phyloP scores from a whole-genome alignment of 1,140 invertebrate species.

The Pectinophora gossypiella region DNA sequence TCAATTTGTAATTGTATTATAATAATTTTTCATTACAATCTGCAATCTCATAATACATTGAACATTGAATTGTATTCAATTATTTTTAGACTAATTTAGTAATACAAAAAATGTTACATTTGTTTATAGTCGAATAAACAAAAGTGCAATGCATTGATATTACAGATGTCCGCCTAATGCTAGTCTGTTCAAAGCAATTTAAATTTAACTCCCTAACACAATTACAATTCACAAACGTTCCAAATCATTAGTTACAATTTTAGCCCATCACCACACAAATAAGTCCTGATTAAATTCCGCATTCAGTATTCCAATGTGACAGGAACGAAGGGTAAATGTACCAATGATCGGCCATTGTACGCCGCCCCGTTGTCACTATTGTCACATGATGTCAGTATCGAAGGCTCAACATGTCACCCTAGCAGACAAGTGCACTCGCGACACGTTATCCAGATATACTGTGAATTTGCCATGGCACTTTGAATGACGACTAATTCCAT shows the following conservation, averaged over 20 bases:
- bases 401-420: constrained; percentile 67
- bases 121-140: too few species aligned
- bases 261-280: constrained; percentile 11
- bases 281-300: constrained; percentile 17
- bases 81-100: too few species aligned
- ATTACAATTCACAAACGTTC: constrained; percentile 1
- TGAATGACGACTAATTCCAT: constrained; percentile 73
- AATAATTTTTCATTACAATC: too few species aligned
- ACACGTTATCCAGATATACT: constrained; percentile 63
- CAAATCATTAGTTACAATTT: background rate
- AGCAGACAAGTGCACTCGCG: constrained; percentile 65
- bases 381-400: constrained; percentile 70
- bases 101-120: too few species aligned
- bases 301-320: constrained; percentile 25
- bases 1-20: too few species aligned
- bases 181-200: too few species aligned
- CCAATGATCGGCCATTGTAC: constrained; percentile 60
- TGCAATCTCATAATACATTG: too few species aligned
- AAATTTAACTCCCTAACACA: background rate
- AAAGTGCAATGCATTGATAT: too few species aligned
- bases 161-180: too few species aligned
- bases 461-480: constrained; percentile 60
- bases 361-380: constrained; percentile 22
- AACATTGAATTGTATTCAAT: too few species aligned
- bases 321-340: constrained; percentile 45